These are phyloP conservation scores for Allolobophora icterica DNA, from an alignment of 2,888 invertebrate species.

Conservation along the genomic window DNA sequence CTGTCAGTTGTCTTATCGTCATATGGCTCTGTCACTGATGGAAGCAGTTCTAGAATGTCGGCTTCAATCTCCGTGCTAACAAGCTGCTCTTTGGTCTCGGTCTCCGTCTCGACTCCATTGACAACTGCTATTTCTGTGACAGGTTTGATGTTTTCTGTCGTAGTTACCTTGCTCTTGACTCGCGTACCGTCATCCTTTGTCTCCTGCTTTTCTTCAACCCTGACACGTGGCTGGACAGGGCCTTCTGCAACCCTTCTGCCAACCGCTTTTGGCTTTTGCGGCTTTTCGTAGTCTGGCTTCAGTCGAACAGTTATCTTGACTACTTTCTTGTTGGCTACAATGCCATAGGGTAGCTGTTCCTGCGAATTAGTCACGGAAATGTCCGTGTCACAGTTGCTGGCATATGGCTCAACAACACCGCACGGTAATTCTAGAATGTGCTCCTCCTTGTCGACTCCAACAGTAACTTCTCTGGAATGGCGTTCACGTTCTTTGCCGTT, in stretches of 20 bases:
- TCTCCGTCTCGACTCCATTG: conserved; percentile 32
- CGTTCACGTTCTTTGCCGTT: conserved; percentile 27
- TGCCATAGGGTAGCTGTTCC: background rate
- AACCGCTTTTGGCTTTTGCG: background rate
- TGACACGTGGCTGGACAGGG: conserved; percentile 12
- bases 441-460: conserved; percentile 33
- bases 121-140: background rate
- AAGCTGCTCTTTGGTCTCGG: conserved; percentile 13
- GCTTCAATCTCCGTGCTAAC: conserved; percentile 27
- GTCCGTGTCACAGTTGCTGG: conserved; percentile 36
- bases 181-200: conserved; percentile 33
- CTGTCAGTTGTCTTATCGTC: background rate
- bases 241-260: conserved; percentile 31
- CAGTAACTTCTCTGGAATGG: conserved; percentile 3
- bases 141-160: conserved; percentile 23
- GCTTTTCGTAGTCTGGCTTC: background rate
- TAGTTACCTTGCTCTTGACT: conserved; percentile 19
- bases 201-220: conserved; percentile 19
- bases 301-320: conserved; percentile 31
- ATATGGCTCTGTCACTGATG: conserved; percentile 30
- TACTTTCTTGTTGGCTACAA: conserved; percentile 32
- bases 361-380: conserved; percentile 30
- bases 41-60: conserved; percentile 28
- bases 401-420: conserved; percentile 33
- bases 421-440: conserved; percentile 27